These are phyloP conservation scores for Synaphobranchus kaupii DNA, from an alignment of 2,797 vertebrate genomes.

Conservation along the genomic window DNA sequence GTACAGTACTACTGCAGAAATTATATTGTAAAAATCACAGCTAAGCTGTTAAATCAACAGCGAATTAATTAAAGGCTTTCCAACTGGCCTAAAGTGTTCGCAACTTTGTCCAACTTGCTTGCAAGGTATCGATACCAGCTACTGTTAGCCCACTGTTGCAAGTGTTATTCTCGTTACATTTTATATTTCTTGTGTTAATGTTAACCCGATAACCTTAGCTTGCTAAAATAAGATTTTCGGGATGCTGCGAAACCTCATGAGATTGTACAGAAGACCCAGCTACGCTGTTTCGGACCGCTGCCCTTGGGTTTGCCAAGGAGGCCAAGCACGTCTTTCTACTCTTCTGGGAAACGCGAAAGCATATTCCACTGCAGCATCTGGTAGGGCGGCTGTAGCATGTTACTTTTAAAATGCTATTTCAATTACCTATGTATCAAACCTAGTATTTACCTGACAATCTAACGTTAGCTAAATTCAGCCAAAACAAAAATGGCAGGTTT, in stretches of 20 bases:
- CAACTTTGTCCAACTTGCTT: neutral
- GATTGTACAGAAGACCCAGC: conserved; percentile 53
- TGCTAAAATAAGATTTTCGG: neutral
- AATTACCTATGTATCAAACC: neutral
- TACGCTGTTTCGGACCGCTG: conserved; percentile 36
- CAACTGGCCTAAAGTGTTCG: neutral
- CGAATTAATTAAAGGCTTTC: neutral
- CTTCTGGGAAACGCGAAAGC: conserved; percentile 45
- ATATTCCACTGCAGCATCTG: conserved; percentile 63
- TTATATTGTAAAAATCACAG: neutral
- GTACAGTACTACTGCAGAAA: neutral
- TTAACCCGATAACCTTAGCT: neutral
- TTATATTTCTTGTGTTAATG: neutral
- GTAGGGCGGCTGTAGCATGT: conserved; percentile 51
- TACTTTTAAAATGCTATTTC: neutral
- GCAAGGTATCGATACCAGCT: neutral
- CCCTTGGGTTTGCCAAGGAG: conserved; percentile 37
- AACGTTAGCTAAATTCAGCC: neutral
- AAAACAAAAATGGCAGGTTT: neutral
- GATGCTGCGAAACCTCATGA: conserved; percentile 65
- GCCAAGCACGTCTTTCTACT: conserved; percentile 34
- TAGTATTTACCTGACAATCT: neutral
- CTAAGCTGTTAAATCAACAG: neutral
- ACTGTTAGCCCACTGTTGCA: neutral
- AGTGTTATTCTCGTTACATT: neutral